Percentiles rank a stretch among this genome's conserved stretches.
These are phyloP conservation scores for Stichopus chloronotus DNA, from an alignment of 35 echinoderm and acorn worm species.

Conservation along the genomic window DNA sequence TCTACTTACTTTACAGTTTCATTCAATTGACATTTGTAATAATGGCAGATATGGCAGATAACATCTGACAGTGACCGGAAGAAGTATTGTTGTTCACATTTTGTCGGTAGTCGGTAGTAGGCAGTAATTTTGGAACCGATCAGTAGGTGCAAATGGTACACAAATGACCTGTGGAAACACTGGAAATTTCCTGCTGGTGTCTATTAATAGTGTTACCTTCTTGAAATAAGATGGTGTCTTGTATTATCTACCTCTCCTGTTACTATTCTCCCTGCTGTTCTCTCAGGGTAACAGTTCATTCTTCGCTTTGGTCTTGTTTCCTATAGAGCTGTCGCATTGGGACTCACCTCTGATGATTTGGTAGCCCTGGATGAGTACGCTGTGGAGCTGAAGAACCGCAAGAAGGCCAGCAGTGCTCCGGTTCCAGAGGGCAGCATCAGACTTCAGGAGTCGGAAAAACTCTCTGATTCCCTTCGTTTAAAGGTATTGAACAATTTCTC, in stretches of 20 bases:
- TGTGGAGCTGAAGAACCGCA: slow-evolving; percentile 78
- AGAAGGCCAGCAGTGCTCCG: slow-evolving; percentile 50
- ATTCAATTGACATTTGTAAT: too few species aligned
- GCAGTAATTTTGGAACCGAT: too few species aligned
- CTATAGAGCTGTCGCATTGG: slow-evolving; percentile 89
- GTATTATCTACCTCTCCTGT: neutral
- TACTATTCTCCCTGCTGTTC: too few species aligned
- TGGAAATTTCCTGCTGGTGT: too few species aligned
- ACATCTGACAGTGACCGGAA: too few species aligned
- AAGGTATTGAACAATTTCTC: slow-evolving; percentile 58
- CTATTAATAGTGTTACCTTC: neutral
- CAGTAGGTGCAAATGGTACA: too few species aligned
- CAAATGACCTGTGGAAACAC: too few species aligned
- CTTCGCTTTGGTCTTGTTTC: neutral
- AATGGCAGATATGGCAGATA: too few species aligned
- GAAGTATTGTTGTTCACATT: too few species aligned
- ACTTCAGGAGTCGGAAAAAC: neutral
- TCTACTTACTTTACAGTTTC: too few species aligned
- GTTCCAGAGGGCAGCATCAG: slow-evolving; percentile 51
- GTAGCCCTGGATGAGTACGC: slow-evolving; percentile 91
- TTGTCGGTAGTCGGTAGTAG: too few species aligned
- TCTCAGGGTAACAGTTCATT: too few species aligned
- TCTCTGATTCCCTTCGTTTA: slow-evolving; percentile 76
- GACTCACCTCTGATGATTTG: slow-evolving; percentile 89
- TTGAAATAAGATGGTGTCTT: neutral